Conservation (phyloP, 2,113 vertebrate genomes). For the Indicator indicator region DNA sequence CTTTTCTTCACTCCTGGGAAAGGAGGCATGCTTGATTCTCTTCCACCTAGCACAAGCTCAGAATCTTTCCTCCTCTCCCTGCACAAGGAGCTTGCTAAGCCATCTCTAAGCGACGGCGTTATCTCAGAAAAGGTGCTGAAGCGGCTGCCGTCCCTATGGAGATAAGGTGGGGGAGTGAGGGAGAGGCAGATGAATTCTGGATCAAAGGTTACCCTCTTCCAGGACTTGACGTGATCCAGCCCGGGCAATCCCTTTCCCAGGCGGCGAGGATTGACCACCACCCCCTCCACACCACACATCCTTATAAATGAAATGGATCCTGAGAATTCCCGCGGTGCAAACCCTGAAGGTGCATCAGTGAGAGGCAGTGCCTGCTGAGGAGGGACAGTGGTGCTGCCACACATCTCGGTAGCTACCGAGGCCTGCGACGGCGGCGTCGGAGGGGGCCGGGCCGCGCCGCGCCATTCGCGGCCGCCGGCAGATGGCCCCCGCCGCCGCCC, state of each 20-base stretch:
- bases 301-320: neutral
- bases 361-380: rapidly evolving
- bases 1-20: neutral
- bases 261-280: neutral
- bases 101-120: neutral
- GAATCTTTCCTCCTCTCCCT: neutral
- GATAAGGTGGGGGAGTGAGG: neutral
- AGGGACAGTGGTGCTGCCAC: rapidly evolving
- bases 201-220: neutral
- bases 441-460: neutral
- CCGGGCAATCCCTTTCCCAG: neutral
- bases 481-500: conserved; percentile 58
- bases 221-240: neutral
- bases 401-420: neutral
- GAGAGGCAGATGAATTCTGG: neutral
- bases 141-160: neutral
- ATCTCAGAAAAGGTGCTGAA: neutral
- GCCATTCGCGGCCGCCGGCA: conserved; percentile 32
- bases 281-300: neutral
- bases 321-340: neutral
- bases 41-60: neutral
- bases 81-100: neutral
- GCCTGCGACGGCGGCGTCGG: neutral
- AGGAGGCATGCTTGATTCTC: neutral
- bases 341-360: neutral